Percentiles rank a stretch among this genome's conserved stretches.
These are phyloP conservation scores for Oryzias celebensis DNA, from an alignment of 2,113 vertebrate genomes.

Conservation along the genomic window DNA sequence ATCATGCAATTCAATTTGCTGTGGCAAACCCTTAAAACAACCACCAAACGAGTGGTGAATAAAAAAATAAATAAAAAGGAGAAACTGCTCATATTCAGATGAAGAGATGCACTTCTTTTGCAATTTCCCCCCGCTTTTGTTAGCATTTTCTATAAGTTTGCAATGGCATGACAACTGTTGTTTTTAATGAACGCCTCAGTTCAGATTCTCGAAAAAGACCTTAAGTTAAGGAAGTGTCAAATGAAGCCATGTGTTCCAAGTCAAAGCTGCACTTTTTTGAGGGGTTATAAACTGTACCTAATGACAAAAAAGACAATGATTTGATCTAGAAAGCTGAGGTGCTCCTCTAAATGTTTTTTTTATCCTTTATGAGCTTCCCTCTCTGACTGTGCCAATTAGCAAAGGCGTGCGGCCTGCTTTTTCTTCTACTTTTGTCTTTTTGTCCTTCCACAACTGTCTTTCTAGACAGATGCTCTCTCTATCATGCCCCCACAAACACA, in stretches of 20 bases:
- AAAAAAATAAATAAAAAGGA: too few species aligned
- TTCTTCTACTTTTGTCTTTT: conserved; percentile 47
- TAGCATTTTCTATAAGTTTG: conserved; percentile 23
- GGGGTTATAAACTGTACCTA: conserved; percentile 47
- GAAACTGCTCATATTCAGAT: conserved; percentile 22
- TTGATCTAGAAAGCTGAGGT: conserved; percentile 61
- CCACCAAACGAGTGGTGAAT: too few species aligned
- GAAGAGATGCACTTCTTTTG: conserved; percentile 1
- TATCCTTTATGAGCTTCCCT: conserved; percentile 62
- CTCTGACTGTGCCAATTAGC: conserved; percentile 75
- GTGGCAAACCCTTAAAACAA: too few species aligned
- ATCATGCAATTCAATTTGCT: too few species aligned
- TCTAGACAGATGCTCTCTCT: conserved; percentile 58
- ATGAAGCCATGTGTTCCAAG: conserved; percentile 44
- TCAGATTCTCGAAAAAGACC: conserved; percentile 37
- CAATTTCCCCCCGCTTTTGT: conserved; percentile 13
- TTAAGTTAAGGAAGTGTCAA: conserved; percentile 45
- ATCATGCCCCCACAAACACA: conserved; percentile 29
- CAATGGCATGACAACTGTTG: conserved; percentile 44
- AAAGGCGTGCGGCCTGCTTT: conserved; percentile 72
- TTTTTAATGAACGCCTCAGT: conserved; percentile 40
- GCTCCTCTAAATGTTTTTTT: conserved; percentile 67
- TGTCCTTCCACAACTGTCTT: conserved; percentile 45
- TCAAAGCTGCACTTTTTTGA: conserved; percentile 40
- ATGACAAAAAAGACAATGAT: conserved; percentile 55